Evolutionary conservation across 2,888 invertebrate species (phyloP), one percentile per base, ranked within the genome.

Genomic region (Mesodorylaimus sp.): DNA sequence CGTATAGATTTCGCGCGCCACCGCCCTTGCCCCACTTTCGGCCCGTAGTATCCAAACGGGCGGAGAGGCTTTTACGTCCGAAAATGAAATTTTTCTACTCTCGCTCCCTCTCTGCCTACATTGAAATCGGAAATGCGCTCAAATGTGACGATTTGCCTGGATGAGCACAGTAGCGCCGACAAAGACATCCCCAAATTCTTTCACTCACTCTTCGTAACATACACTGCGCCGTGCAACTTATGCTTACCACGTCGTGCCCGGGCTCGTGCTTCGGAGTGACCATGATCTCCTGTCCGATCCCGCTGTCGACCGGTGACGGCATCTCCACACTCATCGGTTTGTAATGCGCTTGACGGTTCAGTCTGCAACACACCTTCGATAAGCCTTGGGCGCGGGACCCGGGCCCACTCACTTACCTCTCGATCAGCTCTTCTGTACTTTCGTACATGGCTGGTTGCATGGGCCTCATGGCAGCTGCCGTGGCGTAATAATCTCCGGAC

Each of bases 301-400:
- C 91, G 66, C 85, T 85, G 74, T 91, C 91, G 27, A 65, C 64
- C 1, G 64, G 65, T 3, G 88, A 87, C 27, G 89, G 88, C 66
- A 91, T 77, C 73, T 89, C 89, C 65, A 87, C 87, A 47, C 86
- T 85, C 43, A 48, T 45, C 19, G 39, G 32, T 25, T 54, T 55
- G 45, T 39, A 21, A 39, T 39, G n/a, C 41, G 7, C 41, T 21
- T 7, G 32, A 32, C 10, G 41, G 21, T 39, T 39, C 21, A 23
- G 16, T 10, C 10, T 32, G 10, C 10, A 32, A 13, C 16, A 13
- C 10, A 16, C 32, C 32, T 32, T 13, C 10, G 16, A 32, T 32
- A 32, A 32, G 10, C 16, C 32, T 13, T 32, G 10, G 10, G 32
- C 10, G 10, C 10, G 32, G 32, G 32, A 32, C 32, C 32, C 10